Evolutionary conservation across 2,888 invertebrate species (phyloP), one percentile per base, ranked within the genome.

Genomic region (Platycnemis pennipes): DNA sequence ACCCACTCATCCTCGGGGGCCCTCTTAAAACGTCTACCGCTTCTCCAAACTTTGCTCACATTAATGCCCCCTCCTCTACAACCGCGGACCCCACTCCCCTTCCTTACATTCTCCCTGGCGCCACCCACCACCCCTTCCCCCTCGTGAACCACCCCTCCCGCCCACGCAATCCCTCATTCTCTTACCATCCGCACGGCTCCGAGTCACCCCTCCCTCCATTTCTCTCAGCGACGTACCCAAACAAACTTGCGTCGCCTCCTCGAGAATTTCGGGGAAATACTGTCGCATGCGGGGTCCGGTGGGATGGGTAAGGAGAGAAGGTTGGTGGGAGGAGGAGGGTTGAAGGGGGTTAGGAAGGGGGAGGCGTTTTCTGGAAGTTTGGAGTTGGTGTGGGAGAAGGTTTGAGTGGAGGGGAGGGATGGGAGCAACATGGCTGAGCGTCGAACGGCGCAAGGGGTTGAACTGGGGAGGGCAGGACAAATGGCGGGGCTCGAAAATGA

Each of bases 261-360:
- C 11, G 77, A n/a, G n/a, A 77, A 77, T 77, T 77, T 77, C 49
- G 77, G 77, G n/a, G 77, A 77, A 77, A 77, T 77, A 37, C 77
- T 77, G 37, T 37, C 77, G 77, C 37, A 77, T 77, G 77, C 77
- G 77, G 77, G 77, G 37, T 37, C 37, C 11, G 77, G 31, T 49
- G 49, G 49, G 49, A 49, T 49, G 49, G n/a, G n/a, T n/a, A n/a
- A n/a, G n/a, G 63, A 63, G 63, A 26, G 63, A 3, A 8, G 26
- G 63, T 1, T 26, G 22, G n/a, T n/a, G 37, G 77, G 37, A 13
- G 69, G 69, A n/a, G 26, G 13, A 2, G 31, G 3, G 26, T 26
- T 22, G 63, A 63, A 31, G 37, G 26, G 5, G 77, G 77, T 22
- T n/a, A n/a, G 63, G 63, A n/a, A n/a, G 3, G 63, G 7, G 19